Evolutionary conservation across 1,140 invertebrate species (phyloP), one percentile per base, ranked within the genome.

Genomic region (Philotrypesis tridentata): DNA sequence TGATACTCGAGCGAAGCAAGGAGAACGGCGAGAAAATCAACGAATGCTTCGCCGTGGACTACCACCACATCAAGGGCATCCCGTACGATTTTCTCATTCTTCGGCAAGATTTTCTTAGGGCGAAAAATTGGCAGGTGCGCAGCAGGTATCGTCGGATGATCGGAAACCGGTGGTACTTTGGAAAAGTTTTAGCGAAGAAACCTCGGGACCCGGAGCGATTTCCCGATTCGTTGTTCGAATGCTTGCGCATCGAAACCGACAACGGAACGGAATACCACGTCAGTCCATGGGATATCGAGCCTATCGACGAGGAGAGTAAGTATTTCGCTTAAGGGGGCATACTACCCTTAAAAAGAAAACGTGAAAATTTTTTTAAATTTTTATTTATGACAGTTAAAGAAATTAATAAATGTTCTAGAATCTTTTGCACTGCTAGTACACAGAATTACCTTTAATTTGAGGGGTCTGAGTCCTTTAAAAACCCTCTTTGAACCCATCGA

Each of bases 211-310:
- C 93, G 71, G 91, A 93, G 6, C 93, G 95, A 71, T 95, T 94
- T 89, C 94, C 95, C 1, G 94, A 96, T 83, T 97, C 96, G 0
- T 93, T 94, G 77, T 98, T 98, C 91, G 94, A 97, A 87, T 97
- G 97, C 86, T 97, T 98, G 87, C 93, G 94, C 29, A 96, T 98
- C 17, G 93, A 95, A 68, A 99, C 98, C 98, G 97, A 98, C 88
- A 98, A 97, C 89, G 96, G 96, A 0, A 98, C 99, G 89, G 94
- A 93, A 84, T 98, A 99, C 90, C 92, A 94, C 61, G 95, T 99
- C 93, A 98, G 97, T 92, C 98, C 98, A 0, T 99, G 98, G 98
- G 98, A 99, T 92, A 95, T 99, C 91, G 98, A 99, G 90, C 96
- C 95, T 0, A 93, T 98, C 27, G 96, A 97, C 88, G 93, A 95